Evolutionary conservation across 2,888 invertebrate genomes (phyloP), one percentile per base, ranked within the genome.

Genomic region (Rhodophaea formosa): DNA sequence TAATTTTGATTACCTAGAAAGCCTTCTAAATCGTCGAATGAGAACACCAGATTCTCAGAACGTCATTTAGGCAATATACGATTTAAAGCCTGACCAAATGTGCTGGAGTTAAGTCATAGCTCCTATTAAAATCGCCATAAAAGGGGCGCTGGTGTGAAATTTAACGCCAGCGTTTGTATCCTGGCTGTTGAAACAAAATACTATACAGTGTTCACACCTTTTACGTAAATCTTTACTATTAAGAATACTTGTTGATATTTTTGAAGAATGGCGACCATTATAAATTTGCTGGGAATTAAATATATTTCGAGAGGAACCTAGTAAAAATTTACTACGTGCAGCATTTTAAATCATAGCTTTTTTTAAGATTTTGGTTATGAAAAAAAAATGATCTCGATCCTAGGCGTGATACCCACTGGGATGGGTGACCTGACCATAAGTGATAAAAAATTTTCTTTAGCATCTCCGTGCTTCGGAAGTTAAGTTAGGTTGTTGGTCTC

Each of bases 41-140:
- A 49, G 47, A 30, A 17, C 17, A 10, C 16, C 23, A 46, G 23
- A 46, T 23, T 23, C 46, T n/a, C 23, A 12, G 2, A 32, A 14
- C 15, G 14, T 32, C 8, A 49, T 49, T 16, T 35, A 35, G 16
- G 49, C 14, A 51, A 35, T 32, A 35, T 35, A 51, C 35, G 17
- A 51, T 35, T 51, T 35, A 51, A 51, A 12, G 51, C 51, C 15
- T 51, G 51, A 16, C 51, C 51, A 51, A 51, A 51, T 51, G 16
- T 10, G 35, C 12, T 47, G 29, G 30, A 15, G 30, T 45, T 12
- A 45, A 51, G 32, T 51, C 49, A 51, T 51, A 35, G 51, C 51
- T 51, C 51, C 35, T 51, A 51, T 51, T 51, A 51, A 51, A 51
- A 51, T 7, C 15, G 35, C 51, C 51, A 14, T 51, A 51, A 17